These are phyloP conservation scores for Craseonycteris thonglongyai DNA, from an alignment of 2,113 vertebrate species.

Conservation along the genomic window DNA sequence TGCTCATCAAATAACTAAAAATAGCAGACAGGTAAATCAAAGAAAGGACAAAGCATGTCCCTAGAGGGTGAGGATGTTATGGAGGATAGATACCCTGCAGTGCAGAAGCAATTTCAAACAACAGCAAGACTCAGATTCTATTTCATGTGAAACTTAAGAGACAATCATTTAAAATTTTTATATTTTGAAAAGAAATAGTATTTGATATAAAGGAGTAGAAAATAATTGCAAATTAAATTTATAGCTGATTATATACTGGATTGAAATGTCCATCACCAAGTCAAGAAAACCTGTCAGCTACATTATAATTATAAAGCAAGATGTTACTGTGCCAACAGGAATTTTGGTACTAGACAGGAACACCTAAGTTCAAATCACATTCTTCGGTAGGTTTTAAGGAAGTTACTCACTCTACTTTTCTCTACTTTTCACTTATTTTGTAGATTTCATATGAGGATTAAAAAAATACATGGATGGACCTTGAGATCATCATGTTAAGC, in stretches of 20 bases:
- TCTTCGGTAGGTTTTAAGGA: not conserved
- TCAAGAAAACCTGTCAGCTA: not conserved
- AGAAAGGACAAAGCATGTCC: not conserved
- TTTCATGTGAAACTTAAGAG: not conserved
- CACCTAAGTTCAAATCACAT: not conserved
- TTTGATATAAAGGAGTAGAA: not conserved
- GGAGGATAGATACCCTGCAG: not conserved
- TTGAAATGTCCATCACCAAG: not conserved
- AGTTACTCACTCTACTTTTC: not conserved
- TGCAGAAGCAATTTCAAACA: not conserved
- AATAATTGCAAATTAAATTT: not conserved
- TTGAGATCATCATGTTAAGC: no score
- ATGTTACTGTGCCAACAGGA: not conserved
- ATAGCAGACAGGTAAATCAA: constrained; percentile 38
- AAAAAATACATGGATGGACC: no score
- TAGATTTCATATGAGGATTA: not conserved
- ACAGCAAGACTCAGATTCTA: not conserved
- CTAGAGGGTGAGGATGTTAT: not conserved
- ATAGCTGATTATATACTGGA: not conserved
- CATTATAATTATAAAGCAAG: not conserved
- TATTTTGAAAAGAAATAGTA: not conserved
- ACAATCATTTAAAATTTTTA: not conserved
- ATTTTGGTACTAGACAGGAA: not conserved
- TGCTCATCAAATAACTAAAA: constrained; percentile 47
- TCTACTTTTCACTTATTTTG: not conserved